Percentiles rank a stretch among this genome's conserved stretches.
Conservation (phyloP, 2,113 vertebrate genomes). For the Diadophis punctatus region DNA sequence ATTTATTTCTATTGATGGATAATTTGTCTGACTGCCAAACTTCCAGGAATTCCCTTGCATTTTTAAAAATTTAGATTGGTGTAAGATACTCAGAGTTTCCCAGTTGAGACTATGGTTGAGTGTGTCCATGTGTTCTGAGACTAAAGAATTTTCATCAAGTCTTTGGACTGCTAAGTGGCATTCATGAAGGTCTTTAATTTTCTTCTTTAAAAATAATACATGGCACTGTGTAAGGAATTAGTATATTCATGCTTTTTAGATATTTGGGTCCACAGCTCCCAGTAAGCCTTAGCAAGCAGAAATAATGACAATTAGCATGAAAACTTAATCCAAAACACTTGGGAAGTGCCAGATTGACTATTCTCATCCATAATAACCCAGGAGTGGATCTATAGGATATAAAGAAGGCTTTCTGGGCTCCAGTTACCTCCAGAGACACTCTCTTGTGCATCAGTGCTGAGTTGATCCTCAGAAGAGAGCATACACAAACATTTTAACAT, state of each 20-base stretch:
- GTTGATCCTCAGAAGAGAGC: not conserved
- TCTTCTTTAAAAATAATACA: not conserved
- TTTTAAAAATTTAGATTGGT: not conserved
- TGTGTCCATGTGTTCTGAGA: not conserved
- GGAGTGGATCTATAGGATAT: not conserved
- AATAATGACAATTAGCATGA: not conserved
- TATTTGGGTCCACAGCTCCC: not conserved
- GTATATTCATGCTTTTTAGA: not conserved
- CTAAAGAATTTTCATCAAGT: not conserved
- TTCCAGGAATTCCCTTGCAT: not conserved
- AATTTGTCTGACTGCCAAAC: not conserved
- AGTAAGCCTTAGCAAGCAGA: not conserved
- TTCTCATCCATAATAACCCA: not conserved
- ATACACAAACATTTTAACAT: not conserved
- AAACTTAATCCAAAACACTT: not conserved
- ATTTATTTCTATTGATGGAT: not conserved
- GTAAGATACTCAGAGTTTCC: not conserved
- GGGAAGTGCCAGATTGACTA: not conserved
- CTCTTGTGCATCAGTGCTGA: not conserved
- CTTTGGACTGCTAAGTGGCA: not conserved
- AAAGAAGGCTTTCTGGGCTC: not conserved
- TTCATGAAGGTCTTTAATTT: not conserved
- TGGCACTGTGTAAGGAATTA: not conserved
- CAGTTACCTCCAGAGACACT: not conserved
- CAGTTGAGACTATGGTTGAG: not conserved